These are phyloP conservation scores for Pteronotus mesoamericanus DNA, from an alignment of 2,797 vertebrate genomes.

Conservation along the genomic window DNA sequence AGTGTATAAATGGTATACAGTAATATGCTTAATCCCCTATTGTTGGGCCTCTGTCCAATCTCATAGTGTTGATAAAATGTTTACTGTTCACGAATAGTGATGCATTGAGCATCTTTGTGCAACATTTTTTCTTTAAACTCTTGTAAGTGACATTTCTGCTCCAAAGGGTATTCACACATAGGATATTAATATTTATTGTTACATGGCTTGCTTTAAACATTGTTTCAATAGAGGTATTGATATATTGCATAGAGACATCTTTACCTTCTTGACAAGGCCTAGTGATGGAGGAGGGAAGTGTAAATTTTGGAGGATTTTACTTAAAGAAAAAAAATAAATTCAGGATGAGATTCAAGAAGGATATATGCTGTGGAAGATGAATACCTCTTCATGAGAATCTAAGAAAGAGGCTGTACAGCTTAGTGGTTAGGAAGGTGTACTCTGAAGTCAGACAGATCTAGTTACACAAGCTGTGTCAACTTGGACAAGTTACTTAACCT, in stretches of 20 bases:
- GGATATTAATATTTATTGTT: not conserved
- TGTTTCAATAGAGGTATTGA: not conserved
- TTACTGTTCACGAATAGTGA: not conserved
- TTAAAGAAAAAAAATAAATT: conserved; percentile 25
- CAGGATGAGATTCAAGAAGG: not conserved
- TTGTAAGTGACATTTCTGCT: not conserved
- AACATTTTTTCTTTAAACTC: not conserved
- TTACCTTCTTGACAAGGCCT: conserved; percentile 23
- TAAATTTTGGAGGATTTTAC: not conserved
- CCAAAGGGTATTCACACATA: not conserved
- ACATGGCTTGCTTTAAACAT: not conserved
- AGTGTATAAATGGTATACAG: not conserved
- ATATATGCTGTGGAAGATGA: not conserved
- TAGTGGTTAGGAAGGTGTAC: not conserved
- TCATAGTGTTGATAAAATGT: not conserved
- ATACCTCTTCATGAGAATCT: not conserved
- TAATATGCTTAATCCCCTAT: not conserved
- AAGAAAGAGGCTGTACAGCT: not conserved
- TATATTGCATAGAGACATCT: not conserved
- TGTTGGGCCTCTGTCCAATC: not conserved
- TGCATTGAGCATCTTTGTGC: not conserved
- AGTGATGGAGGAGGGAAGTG: not conserved
- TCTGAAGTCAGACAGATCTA: not conserved
- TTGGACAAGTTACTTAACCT: not conserved
- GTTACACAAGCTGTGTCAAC: not conserved